Base-by-base conservation (phyloP, 30 jellyfish, hydroid and myxozoan genomes). In the Hydractinia symbiolongicarpus region DNA sequence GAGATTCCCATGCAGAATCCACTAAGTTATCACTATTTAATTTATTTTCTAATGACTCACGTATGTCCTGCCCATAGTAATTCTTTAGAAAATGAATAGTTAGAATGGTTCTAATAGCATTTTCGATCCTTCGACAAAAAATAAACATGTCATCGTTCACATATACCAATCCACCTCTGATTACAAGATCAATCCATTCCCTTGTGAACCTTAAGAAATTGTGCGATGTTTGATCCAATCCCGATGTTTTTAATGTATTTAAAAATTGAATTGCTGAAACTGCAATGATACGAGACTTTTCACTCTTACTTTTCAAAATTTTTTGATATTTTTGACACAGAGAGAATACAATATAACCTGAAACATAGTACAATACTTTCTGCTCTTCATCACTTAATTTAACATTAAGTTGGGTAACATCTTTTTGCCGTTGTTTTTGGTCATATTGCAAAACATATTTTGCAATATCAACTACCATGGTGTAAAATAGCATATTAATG, bases 41-140 rank as follows among this genome's bases (percentile, higher is more conserved):
- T 4, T 50, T 53, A n/a, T 53, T 50, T 20, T 60, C 17, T n/a
- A 71, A 8, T n/a, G 51, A 49, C 44, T 71, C 80, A 6, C 80
- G 56, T 2, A 71, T 20, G 80, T 71, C 80, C 51, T 71, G 40
- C n/a, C 51, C 40, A n/a, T 71, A 14, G 51, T 71, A 71, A 20
- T 60, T 30, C 40, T 60, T 15, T 8, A 71, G 15, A 8, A 71
- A 71, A 20, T 71, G 40, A 7, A 50, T 20, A 50, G 56, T 71
- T 71, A 71, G 61, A 20, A 71, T 71, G 40, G 50, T 49, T 20
- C 80, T 55, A 20, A 50, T 60, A 30, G 61, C 80, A 71, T 71
- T 71, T 71, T 71, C 80, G 17, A 71, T 50, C n/a, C 80, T 55
- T n/a, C 80, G 80, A 6, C 40, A 19, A 71, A 71, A 71, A 71